Evolutionary conservation across 2,113 vertebrate species (phyloP).

Genomic region (Gallinago media): DNA sequence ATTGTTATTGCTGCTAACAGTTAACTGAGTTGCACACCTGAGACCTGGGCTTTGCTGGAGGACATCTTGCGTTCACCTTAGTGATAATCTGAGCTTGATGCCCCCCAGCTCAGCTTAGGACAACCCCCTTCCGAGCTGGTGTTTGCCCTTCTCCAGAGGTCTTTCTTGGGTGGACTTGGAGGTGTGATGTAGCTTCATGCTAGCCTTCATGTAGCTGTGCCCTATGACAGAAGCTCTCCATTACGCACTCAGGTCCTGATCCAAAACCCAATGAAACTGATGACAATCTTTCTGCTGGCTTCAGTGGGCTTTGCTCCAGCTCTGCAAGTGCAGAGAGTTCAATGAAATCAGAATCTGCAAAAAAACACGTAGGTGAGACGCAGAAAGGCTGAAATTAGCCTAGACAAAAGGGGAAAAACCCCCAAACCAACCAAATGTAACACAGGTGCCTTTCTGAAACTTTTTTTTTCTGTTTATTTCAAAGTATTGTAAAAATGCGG

Average conservation of each 20-base stretch:
- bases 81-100: neutral
- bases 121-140: neutral
- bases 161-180: neutral
- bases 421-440: neutral
- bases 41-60: neutral
- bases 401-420: neutral
- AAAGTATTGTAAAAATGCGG: neutral
- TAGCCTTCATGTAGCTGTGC: neutral
- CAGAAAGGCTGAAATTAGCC: neutral
- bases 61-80: neutral
- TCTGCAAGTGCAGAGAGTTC: neutral
- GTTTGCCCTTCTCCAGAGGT: neutral
- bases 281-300: neutral
- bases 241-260: neutral
- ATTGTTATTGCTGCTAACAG: neutral
- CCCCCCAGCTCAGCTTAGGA: neutral
- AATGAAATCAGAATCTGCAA: neutral
- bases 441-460: constrained; percentile 13
- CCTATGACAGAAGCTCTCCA: neutral
- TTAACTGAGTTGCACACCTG: neutral
- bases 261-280: rapidly evolving
- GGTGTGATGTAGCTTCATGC: no score
- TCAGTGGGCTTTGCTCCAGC: neutral
- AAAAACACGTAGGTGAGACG: neutral
- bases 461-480: constrained; percentile 61